Conservation (phyloP, 2,888 invertebrate species). For the Caenorhabditis uteleia region DNA sequence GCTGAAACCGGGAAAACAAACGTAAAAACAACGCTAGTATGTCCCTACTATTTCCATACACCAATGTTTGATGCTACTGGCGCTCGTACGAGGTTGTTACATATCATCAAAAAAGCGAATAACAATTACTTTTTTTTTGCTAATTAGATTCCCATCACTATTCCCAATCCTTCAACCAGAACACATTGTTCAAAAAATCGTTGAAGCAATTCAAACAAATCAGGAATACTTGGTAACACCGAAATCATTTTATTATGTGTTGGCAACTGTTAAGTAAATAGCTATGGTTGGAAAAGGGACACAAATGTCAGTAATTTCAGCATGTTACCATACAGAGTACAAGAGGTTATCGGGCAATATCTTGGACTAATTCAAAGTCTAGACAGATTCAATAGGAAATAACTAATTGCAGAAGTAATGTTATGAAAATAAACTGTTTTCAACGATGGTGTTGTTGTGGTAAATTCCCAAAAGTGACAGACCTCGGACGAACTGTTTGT, state of each 20-base stretch:
- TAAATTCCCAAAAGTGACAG: too few species aligned
- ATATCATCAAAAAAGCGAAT: background rate
- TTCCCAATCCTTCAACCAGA: background rate
- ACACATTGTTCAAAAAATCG: background rate
- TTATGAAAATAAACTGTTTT: constrained; percentile 7
- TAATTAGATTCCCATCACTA: background rate
- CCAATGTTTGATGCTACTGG: constrained; percentile 84
- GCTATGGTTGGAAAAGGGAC: too few species aligned
- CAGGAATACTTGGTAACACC: background rate
- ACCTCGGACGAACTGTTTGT: too few species aligned
- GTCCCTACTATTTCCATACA: constrained; percentile 94
- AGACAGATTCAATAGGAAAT: constrained; percentile 50
- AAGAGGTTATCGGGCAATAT: constrained; percentile 40
- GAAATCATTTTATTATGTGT: background rate
- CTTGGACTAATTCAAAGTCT: constrained; percentile 58
- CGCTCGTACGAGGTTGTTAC: constrained; percentile 4
- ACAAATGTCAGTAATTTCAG: constrained; percentile 22
- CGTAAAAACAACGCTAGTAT: constrained; percentile 86
- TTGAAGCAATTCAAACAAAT: background rate
- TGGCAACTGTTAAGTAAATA: background rate
- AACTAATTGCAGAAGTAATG: constrained; percentile 2
- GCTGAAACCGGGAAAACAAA: constrained; percentile 75
- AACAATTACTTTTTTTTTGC: background rate
- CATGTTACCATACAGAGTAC: constrained; percentile 53
- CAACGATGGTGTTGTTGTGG: too few species aligned